These are phyloP conservation scores for Poecilia latipinna DNA, from an alignment of 2,113 vertebrate species.

Conservation along the genomic window DNA sequence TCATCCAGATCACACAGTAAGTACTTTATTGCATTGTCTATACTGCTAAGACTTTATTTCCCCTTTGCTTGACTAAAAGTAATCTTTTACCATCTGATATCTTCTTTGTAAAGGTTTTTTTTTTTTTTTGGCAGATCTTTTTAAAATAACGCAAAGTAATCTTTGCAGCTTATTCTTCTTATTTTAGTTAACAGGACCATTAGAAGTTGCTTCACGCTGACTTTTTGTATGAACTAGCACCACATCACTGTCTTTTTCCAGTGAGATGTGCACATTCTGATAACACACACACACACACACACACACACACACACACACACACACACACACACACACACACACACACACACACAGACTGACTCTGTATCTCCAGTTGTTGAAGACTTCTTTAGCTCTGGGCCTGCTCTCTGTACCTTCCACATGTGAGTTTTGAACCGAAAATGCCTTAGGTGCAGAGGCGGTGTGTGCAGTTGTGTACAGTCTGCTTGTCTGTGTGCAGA, in stretches of 20 bases:
- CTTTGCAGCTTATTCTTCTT: neutral
- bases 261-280: slow-evolving; percentile 34
- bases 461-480: slow-evolving; percentile 16
- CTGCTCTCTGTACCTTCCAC: slow-evolving; percentile 28
- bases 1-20: slow-evolving; percentile 53
- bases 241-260: slow-evolving; percentile 51
- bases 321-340: too few relatives aligned
- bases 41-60: neutral
- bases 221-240: neutral
- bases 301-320: slow-evolving; percentile 15
- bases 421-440: slow-evolving; percentile 34
- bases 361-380: slow-evolving; percentile 12
- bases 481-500: neutral
- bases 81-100: neutral
- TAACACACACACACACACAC: slow-evolving; percentile 4
- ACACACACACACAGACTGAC: neutral
- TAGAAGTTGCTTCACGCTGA: neutral
- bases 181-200: slow-evolving; percentile 1
- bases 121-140: neutral
- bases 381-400: slow-evolving; percentile 23
- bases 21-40: slow-evolving; percentile 20
- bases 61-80: too few relatives aligned
- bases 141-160: neutral
- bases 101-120: neutral
- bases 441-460: slow-evolving; percentile 20